phyloP scores from a whole-genome alignment of 1,140 invertebrate genomes.

The Dendroctonus ponderosae region DNA sequence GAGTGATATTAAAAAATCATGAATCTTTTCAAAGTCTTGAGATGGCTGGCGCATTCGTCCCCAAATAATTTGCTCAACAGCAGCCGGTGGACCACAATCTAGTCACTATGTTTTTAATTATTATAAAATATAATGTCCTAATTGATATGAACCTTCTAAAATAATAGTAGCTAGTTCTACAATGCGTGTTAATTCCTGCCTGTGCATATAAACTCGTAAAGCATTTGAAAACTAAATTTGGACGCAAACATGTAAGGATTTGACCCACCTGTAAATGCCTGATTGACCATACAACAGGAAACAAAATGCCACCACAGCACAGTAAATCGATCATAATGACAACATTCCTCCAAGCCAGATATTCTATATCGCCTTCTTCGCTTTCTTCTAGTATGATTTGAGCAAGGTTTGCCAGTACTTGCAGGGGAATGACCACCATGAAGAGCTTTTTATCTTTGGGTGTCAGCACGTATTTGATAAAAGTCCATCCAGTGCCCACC shows the following conservation, averaged over 20 bases:
- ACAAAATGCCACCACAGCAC: slow-evolving; percentile 96
- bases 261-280: slow-evolving; percentile 71
- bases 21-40: too few species aligned
- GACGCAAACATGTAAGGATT: too few species aligned
- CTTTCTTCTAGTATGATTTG: slow-evolving; percentile 98
- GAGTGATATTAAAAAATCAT: too few species aligned
- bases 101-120: too few species aligned
- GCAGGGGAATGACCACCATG: slow-evolving; percentile 95
- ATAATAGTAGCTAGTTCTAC: too few species aligned
- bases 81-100: too few species aligned
- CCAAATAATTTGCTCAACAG: too few species aligned
- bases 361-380: slow-evolving; percentile 88
- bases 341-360: slow-evolving; percentile 88
- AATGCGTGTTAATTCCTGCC: too few species aligned
- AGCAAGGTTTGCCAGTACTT: slow-evolving; percentile 95
- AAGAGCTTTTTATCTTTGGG: slow-evolving; percentile 98
- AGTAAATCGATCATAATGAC: slow-evolving; percentile 94
- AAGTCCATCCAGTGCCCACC: slow-evolving; percentile 98
- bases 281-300: slow-evolving; percentile 96
- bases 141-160: too few species aligned
- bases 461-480: slow-evolving; percentile 95
- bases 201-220: not conserved
- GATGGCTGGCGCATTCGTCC: too few species aligned
- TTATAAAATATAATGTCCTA: too few species aligned
- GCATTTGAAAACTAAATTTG: too few species aligned